Evolutionary conservation across 2,113 vertebrate species (phyloP).

Genomic region (Zingel zingel): DNA sequence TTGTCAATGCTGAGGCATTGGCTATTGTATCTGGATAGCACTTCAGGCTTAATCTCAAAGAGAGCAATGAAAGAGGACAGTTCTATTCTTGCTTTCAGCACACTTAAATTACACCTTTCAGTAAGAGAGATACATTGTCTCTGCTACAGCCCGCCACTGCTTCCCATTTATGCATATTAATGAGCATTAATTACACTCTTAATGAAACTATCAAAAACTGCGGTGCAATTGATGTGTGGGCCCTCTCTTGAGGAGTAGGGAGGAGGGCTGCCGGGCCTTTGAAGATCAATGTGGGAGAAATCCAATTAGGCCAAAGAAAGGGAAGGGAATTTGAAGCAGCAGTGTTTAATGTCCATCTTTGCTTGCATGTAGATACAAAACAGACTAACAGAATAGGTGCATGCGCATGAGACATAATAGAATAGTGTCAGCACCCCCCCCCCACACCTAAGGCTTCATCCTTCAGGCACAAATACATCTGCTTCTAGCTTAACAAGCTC

Average conservation of each 20-base stretch:
- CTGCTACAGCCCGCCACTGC: slow-evolving; percentile 61
- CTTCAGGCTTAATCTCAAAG: slow-evolving; percentile 76
- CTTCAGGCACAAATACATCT: slow-evolving; percentile 58
- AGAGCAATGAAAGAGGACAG: slow-evolving; percentile 68
- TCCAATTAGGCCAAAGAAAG: slow-evolving; percentile 85
- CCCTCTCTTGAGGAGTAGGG: slow-evolving; percentile 73
- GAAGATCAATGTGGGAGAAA: slow-evolving; percentile 86
- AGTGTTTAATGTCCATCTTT: slow-evolving; percentile 76
- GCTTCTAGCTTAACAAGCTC: slow-evolving; percentile 54
- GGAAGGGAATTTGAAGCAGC: slow-evolving; percentile 74
- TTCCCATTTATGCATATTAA: slow-evolving; percentile 85
- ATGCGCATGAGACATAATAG: slow-evolving; percentile 47
- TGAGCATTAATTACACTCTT: slow-evolving; percentile 86
- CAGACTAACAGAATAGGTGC: slow-evolving; percentile 47
- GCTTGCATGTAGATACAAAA: slow-evolving; percentile 44
- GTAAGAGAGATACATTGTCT: slow-evolving; percentile 73
- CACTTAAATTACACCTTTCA: slow-evolving; percentile 84
- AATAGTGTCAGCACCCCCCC: slow-evolving; percentile 26
- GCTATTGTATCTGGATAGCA: slow-evolving; percentile 68
- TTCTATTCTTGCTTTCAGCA: slow-evolving; percentile 73
- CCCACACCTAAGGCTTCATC: slow-evolving; percentile 52
- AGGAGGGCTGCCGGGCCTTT: slow-evolving; percentile 77
- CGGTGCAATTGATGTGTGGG: slow-evolving; percentile 79
- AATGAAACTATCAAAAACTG: slow-evolving; percentile 86
- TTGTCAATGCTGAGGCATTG: slow-evolving; percentile 66